Conservation (phyloP, 37 sponge, comb jelly and placozoan genomes). For the Oopsacas minuta region DNA sequence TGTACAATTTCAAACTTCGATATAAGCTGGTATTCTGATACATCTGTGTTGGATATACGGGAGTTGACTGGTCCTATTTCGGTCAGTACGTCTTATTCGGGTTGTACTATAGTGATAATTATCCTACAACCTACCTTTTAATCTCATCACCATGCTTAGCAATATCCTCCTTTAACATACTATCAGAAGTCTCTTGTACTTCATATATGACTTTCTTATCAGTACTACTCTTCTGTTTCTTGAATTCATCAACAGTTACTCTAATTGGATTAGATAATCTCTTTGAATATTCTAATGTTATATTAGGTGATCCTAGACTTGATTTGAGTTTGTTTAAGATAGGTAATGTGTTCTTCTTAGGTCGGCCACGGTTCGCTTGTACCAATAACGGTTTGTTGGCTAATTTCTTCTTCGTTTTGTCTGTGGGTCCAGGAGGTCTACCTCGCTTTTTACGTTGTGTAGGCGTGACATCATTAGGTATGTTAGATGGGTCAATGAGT, state of each 20-base stretch:
- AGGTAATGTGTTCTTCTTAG: not conserved
- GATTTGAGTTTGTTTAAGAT: not conserved
- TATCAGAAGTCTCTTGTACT: not conserved
- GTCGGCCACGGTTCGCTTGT: not conserved
- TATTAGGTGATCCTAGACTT: not conserved
- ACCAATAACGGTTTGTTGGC: not conserved
- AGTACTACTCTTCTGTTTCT: not conserved
- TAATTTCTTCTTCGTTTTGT: not conserved
- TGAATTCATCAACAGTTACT: not conserved
- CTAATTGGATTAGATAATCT: not conserved
- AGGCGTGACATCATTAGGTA: not conserved
- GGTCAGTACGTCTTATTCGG: no score
- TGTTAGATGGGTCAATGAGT: not conserved
- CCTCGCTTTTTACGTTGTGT: conserved; percentile 10
- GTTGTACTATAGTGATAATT: no score
- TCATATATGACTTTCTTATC: not conserved
- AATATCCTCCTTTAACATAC: not conserved
- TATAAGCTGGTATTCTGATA: no score
- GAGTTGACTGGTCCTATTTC: no score
- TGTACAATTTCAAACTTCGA: no score
- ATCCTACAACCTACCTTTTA: not conserved
- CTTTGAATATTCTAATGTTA: not conserved
- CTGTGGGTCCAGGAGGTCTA: not conserved
- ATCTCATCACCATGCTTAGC: not conserved
- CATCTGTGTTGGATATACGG: no score